A percentile compares a stretch with the other conserved stretches of the same genome.
phyloP scores from a whole-genome alignment of 2,888 invertebrate genomes.

The Heteromurus nitidus region DNA sequence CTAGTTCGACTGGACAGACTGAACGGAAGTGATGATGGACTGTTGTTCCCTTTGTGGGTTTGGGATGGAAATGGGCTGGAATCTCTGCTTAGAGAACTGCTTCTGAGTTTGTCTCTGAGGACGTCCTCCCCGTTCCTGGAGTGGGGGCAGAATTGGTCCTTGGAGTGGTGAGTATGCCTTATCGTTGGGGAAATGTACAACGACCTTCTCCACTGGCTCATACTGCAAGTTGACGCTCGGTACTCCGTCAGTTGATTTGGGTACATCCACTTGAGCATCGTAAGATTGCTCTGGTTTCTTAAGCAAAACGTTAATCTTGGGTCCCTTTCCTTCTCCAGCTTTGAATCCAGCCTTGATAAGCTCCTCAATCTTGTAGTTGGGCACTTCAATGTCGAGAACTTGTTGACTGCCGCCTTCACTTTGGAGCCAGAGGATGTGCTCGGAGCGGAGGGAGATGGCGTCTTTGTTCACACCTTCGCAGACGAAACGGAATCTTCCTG shows the following conservation, averaged over 20 bases:
- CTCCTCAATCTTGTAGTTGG: slow-evolving; percentile 71
- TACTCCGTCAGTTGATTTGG: slow-evolving; percentile 27
- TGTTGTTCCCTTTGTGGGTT: slow-evolving; percentile 9
- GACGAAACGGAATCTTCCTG: slow-evolving; percentile 61
- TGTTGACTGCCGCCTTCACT: slow-evolving; percentile 60
- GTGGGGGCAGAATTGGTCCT: slow-evolving; percentile 68
- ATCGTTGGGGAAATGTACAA: slow-evolving; percentile 69
- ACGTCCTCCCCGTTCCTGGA: slow-evolving; percentile 58
- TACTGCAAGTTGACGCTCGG: slow-evolving; percentile 70
- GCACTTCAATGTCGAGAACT: slow-evolving; percentile 69
- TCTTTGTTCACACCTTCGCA: slow-evolving; percentile 67
- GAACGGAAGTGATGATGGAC: background rate
- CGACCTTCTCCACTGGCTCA: slow-evolving; percentile 61
- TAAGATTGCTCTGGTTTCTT: slow-evolving; percentile 69
- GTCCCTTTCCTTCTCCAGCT: slow-evolving; percentile 38
- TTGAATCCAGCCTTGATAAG: slow-evolving; percentile 72
- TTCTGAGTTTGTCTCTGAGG: slow-evolving; percentile 59
- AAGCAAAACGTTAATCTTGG: slow-evolving; percentile 69
- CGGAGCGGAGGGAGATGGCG: slow-evolving; percentile 64
- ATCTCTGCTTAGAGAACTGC: slow-evolving; percentile 58
- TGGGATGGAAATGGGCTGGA: slow-evolving; percentile 10
- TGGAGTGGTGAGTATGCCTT: slow-evolving; percentile 67
- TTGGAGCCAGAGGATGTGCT: slow-evolving; percentile 70
- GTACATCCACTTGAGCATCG: slow-evolving; percentile 68
- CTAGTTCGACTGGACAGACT: background rate